Percentiles rank a stretch among this genome's conserved stretches.
Conservation (phyloP, 1,140 invertebrate species). For the Drosophila setifemur region DNA sequence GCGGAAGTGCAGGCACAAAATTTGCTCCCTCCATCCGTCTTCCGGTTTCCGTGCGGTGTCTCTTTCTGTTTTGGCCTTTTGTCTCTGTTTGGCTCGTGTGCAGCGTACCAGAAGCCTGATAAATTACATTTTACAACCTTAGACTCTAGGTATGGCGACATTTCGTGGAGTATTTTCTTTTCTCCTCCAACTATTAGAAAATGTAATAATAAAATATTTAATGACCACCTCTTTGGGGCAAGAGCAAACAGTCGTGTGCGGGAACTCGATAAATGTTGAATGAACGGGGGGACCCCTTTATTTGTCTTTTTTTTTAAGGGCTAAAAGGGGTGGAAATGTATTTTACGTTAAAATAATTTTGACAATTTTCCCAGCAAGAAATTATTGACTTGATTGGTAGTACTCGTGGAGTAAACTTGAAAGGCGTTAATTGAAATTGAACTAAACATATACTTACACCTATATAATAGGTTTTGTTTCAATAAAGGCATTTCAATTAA, state of each 20-base stretch:
- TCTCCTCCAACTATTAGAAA: conserved; percentile 46
- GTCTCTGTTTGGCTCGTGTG: conserved; percentile 26
- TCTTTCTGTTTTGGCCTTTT: conserved; percentile 16
- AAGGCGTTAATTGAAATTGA: no score
- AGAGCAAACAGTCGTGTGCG: conserved; percentile 29
- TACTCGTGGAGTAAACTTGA: neutral
- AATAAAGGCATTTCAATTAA: no score
- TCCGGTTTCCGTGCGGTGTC: conserved; percentile 62
- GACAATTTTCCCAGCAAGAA: neutral
- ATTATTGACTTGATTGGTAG: neutral
- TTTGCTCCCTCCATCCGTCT: conserved; percentile 65
- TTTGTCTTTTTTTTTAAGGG: neutral
- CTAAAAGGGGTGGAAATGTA: neutral
- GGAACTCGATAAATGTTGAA: conserved; percentile 35
- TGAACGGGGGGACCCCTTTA: conserved; percentile 11
- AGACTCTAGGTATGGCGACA: conserved; percentile 34
- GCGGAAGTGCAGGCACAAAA: conserved; percentile 73
- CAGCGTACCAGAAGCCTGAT: conserved; percentile 67
- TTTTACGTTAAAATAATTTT: neutral
- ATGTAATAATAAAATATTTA: conserved; percentile 58
- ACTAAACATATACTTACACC: no score
- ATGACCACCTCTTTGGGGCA: conserved; percentile 27
- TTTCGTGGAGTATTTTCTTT: conserved; percentile 28
- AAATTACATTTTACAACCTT: conserved; percentile 57
- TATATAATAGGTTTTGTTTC: no score